Evolutionary conservation across 2,797 vertebrate genomes (phyloP).

Genomic region (Okamejei kenojei): DNA sequence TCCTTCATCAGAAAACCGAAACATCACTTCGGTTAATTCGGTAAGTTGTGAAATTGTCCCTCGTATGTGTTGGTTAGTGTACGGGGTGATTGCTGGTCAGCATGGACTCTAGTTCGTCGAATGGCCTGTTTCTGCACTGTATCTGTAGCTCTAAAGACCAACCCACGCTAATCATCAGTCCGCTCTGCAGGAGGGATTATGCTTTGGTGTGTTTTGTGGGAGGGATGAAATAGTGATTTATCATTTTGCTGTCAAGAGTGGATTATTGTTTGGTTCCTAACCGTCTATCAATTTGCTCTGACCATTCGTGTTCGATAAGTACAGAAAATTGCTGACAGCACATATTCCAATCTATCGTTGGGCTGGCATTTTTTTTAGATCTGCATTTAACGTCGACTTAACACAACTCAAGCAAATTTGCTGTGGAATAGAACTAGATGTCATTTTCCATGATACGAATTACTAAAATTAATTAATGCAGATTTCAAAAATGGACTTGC

Average conservation of each 20-base stretch:
- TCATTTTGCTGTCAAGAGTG: not conserved
- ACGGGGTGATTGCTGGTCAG: no score
- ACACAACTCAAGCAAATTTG: not conserved
- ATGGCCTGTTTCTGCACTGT: no score
- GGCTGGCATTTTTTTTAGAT: slow-evolving; percentile 4
- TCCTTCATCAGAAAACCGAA: no score
- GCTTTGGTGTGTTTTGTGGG: not conserved
- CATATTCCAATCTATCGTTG: not conserved
- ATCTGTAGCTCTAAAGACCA: no score
- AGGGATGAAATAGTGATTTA: not conserved
- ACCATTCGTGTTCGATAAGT: not conserved
- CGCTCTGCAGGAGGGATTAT: not conserved
- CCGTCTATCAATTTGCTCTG: not conserved
- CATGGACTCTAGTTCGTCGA: no score
- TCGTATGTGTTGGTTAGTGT: no score
- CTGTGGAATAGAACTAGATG: no score
- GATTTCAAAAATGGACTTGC: not conserved
- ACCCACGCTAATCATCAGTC: not conserved
- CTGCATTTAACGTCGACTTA: not conserved
- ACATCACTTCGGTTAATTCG: no score
- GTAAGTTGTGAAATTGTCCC: no score
- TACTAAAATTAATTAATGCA: not conserved
- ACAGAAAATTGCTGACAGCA: not conserved
- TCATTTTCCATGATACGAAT: not conserved
- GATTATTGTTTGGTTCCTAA: not conserved